phyloP scores from a whole-genome alignment of 2,113 vertebrate species.

The Agapornis roseicollis region DNA sequence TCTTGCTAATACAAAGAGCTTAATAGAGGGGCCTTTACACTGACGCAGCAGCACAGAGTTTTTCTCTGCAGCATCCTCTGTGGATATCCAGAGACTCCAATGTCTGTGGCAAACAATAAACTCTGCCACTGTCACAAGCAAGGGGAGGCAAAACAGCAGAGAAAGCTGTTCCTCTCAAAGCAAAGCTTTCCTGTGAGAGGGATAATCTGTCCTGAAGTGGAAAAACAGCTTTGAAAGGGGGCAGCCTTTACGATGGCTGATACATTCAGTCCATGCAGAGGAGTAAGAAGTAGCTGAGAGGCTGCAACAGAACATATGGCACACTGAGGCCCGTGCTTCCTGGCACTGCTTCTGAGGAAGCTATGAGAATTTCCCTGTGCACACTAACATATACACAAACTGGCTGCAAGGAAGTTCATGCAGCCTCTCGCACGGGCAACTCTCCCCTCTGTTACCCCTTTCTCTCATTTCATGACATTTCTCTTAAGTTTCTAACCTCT shows the following conservation, averaged over 20 bases:
- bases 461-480: background rate
- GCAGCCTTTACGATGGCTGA: rapidly evolving
- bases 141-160: background rate
- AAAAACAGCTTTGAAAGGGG: background rate
- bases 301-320: background rate
- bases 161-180: background rate
- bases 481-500: background rate
- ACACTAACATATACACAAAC: rapidly evolving
- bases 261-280: rapidly evolving
- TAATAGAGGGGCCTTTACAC: background rate
- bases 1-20: rapidly evolving
- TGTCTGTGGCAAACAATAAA: background rate
- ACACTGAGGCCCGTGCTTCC: rapidly evolving
- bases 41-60: rapidly evolving
- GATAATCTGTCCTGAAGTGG: background rate
- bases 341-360: background rate
- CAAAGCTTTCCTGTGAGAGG: background rate
- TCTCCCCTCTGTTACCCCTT: background rate
- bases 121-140: background rate
- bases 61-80: background rate
- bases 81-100: too few relatives aligned
- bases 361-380: rapidly evolving
- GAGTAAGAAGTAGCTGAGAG: background rate
- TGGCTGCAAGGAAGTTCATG: background rate
- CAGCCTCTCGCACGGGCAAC: rapidly evolving